Percentiles rank a stretch among this genome's conserved stretches.
phyloP scores from a whole-genome alignment of 2,113 vertebrate species.

The Gobio gobio region DNA sequence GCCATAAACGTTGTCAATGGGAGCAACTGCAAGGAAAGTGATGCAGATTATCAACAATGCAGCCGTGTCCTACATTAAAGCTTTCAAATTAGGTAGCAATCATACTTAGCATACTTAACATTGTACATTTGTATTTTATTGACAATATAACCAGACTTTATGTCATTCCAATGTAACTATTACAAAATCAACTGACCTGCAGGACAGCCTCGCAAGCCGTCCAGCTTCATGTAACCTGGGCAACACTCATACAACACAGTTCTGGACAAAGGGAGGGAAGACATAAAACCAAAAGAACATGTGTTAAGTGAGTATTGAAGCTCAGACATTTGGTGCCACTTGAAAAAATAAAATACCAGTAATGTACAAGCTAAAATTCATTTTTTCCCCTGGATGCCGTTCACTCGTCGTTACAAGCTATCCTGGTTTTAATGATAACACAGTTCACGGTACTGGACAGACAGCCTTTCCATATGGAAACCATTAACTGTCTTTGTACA shows the following conservation, averaged over 20 bases:
- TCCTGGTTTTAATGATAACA: constrained; percentile 49
- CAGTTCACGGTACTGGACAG: constrained; percentile 28
- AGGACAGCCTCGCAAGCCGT: constrained; percentile 87
- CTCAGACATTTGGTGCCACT: not conserved
- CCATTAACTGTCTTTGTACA: constrained; percentile 60
- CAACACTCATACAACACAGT: constrained; percentile 95
- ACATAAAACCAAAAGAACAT: constrained; percentile 36
- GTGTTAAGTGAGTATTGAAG: not conserved
- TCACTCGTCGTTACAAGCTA: constrained; percentile 33
- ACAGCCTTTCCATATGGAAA: constrained; percentile 62
- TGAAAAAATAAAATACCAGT: constrained; percentile 2
- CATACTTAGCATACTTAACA: not conserved
- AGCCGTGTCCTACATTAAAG: not conserved
- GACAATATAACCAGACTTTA: not conserved
- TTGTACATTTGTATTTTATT: not conserved
- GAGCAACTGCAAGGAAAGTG: constrained; percentile 79
- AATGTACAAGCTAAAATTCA: not conserved
- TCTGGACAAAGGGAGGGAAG: constrained; percentile 67
- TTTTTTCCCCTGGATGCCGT: constrained; percentile 25
- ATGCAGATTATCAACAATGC: not conserved
- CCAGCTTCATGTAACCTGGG: constrained; percentile 94
- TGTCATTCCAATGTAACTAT: not conserved
- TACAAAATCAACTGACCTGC: constrained; percentile 81
- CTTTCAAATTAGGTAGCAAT: not conserved
- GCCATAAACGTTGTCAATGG: constrained; percentile 92